These are phyloP conservation scores for Leptopilina myrica DNA, from an alignment of 2,888 invertebrate genomes.

Conservation along the genomic window DNA sequence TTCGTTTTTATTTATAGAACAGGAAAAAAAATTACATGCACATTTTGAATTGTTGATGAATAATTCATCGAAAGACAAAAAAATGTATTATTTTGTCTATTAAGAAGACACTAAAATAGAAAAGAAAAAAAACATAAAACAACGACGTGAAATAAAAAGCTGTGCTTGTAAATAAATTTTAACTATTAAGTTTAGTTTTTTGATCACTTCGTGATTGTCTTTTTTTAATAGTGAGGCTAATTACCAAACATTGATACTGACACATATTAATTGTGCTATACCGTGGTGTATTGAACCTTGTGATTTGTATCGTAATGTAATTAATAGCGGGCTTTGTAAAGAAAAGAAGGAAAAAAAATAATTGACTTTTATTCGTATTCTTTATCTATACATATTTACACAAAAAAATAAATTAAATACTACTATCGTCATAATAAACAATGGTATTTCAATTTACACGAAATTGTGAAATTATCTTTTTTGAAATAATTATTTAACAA, in stretches of 20 bases:
- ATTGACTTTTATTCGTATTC: slow-evolving; percentile 22
- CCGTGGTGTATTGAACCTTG: slow-evolving; percentile 30
- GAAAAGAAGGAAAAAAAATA: background rate
- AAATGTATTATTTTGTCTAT: slow-evolving; percentile 15
- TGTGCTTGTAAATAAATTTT: slow-evolving; percentile 35
- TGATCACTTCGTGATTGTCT: slow-evolving; percentile 19
- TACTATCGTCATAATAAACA: background rate
- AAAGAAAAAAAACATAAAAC: slow-evolving; percentile 28
- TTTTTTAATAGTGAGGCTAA: slow-evolving; percentile 34
- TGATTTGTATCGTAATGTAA: slow-evolving; percentile 33
- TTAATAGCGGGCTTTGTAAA: slow-evolving; percentile 21
- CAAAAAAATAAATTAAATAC: slow-evolving; percentile 1
- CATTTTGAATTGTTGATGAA: too few relatives aligned
- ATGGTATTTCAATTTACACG: too few relatives aligned
- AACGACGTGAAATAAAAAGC: slow-evolving; percentile 20
- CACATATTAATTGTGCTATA: slow-evolving; percentile 13
- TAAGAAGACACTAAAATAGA: slow-evolving; percentile 9
- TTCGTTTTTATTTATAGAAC: too few relatives aligned
- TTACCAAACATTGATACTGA: slow-evolving; percentile 30
- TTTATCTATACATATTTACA: slow-evolving; percentile 29
- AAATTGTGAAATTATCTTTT: too few relatives aligned
- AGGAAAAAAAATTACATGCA: too few relatives aligned
- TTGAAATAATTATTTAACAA: too few relatives aligned
- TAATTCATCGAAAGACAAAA: too few relatives aligned
- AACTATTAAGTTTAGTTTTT: slow-evolving; percentile 15